These are phyloP conservation scores for Galerucella calmariensis DNA, from an alignment of 2,888 invertebrate species.

Conservation along the genomic window DNA sequence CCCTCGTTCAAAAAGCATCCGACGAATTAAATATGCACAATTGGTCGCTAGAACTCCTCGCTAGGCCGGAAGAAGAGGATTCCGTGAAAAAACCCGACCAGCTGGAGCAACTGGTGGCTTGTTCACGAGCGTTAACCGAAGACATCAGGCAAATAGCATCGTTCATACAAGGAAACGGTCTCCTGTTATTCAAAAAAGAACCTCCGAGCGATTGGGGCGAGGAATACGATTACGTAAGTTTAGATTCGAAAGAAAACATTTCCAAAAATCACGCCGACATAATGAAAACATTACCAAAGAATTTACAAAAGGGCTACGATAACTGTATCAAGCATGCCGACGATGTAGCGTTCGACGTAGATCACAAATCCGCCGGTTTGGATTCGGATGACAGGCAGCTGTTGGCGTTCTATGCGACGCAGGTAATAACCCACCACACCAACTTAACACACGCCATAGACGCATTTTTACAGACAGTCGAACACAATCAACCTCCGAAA, in stretches of 20 bases:
- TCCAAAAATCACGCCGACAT: conserved; percentile 80
- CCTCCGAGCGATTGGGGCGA: conserved; percentile 76
- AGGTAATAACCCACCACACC: conserved; percentile 85
- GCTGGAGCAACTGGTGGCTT: conserved; percentile 88
- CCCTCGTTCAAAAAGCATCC: conserved; percentile 81
- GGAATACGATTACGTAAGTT: conserved; percentile 91
- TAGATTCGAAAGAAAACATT: conserved; percentile 80
- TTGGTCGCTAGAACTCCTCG: conserved; percentile 79
- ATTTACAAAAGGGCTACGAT: conserved; percentile 80
- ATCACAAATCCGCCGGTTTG: conserved; percentile 65
- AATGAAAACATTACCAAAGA: conserved; percentile 77
- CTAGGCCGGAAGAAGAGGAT: conserved; percentile 58
- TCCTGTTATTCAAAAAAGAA: conserved; percentile 79
- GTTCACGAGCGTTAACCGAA: conserved; percentile 86
- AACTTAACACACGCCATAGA: conserved; percentile 91
- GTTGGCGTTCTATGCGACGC: conserved; percentile 87
- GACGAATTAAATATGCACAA: conserved; percentile 79
- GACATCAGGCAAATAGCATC: conserved; percentile 91
- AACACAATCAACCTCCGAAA: conserved; percentile 93
- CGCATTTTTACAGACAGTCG: conserved; percentile 90
- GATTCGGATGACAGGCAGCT: conserved; percentile 86
- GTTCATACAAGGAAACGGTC: conserved; percentile 89
- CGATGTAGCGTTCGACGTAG: conserved; percentile 69
- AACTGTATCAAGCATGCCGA: conserved; percentile 80
- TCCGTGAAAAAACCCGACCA: conserved; percentile 78